phyloP scores from a whole-genome alignment of 1,140 invertebrate species.

The Tyrophagus putrescentiae region DNA sequence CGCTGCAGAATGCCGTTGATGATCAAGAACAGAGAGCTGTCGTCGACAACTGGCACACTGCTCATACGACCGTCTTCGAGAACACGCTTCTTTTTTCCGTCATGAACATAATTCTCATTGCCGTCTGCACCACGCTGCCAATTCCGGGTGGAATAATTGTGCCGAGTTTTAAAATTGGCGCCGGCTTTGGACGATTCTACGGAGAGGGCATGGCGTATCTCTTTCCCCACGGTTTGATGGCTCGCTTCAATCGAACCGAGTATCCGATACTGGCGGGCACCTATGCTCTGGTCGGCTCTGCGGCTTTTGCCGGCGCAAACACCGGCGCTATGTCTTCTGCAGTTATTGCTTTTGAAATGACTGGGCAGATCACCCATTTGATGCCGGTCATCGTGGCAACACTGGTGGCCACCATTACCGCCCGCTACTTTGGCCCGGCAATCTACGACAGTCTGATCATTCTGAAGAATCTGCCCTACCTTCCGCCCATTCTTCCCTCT shows the following conservation, averaged over 20 bases:
- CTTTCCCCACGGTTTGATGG: slow-evolving; percentile 67
- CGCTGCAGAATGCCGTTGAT: slow-evolving; percentile 36
- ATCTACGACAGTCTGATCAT: slow-evolving; percentile 96
- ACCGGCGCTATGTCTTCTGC: slow-evolving; percentile 93
- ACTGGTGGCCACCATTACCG: slow-evolving; percentile 79
- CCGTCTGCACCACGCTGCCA: slow-evolving; percentile 68
- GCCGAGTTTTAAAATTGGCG: slow-evolving; percentile 70
- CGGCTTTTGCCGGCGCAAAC: slow-evolving; percentile 37
- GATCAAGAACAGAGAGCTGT: slow-evolving; percentile 63
- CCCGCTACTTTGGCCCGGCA: slow-evolving; percentile 77
- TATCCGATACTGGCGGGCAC: slow-evolving; percentile 57
- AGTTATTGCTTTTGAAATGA: slow-evolving; percentile 96
- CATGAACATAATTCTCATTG: slow-evolving; percentile 75
- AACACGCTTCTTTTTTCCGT: slow-evolving; percentile 58
- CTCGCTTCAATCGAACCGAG: slow-evolving; percentile 50
- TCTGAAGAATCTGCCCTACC: slow-evolving; percentile 88
- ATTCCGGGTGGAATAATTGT: slow-evolving; percentile 57
- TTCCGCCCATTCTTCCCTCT: slow-evolving; percentile 71
- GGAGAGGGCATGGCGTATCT: slow-evolving; percentile 72
- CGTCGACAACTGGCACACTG: slow-evolving; percentile 72
- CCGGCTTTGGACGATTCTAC: slow-evolving; percentile 71
- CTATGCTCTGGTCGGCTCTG: slow-evolving; percentile 39
- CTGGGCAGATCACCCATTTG: slow-evolving; percentile 89
- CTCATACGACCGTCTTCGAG: slow-evolving; percentile 54
- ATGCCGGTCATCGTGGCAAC: slow-evolving; percentile 90